phyloP scores from a whole-genome alignment of 2,888 invertebrate species.

The Hypolimnas misippus region DNA sequence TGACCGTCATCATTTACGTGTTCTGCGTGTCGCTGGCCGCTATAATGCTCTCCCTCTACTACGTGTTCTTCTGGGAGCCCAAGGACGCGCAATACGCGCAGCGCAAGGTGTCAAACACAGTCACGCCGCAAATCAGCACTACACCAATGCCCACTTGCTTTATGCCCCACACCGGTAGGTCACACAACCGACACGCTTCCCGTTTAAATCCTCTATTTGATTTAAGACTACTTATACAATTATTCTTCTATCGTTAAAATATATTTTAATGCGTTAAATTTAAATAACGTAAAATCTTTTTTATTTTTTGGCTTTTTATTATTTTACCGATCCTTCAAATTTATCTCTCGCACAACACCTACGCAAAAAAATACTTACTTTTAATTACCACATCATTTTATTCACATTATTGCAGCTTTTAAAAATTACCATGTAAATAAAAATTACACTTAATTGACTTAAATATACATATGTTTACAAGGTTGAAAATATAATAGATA shows the following conservation, averaged over 20 bases:
- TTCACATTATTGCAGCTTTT: not conserved
- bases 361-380: not conserved
- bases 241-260: not conserved
- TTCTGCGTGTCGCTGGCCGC: constrained; percentile 97
- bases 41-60: constrained; percentile 96
- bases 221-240: constrained; percentile 4
- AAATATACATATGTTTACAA: not conserved
- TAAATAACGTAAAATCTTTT: not conserved
- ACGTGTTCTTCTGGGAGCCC: constrained; percentile 97
- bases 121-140: constrained; percentile 80
- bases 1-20: constrained; percentile 96
- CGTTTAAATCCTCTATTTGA: constrained; percentile 16
- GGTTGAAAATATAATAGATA: no score
- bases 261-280: not conserved
- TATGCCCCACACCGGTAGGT: constrained; percentile 82
- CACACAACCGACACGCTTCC: constrained; percentile 72
- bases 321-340: constrained; percentile 1
- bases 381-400: not conserved
- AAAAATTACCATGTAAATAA: not conserved
- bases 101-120: constrained; percentile 80
- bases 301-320: not conserved
- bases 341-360: constrained; percentile 12
- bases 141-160: constrained; percentile 84
- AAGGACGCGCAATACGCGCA: constrained; percentile 82
- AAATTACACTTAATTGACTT: not conserved